Percentiles rank a stretch among this genome's conserved stretches.
Conservation (phyloP, 2,888 invertebrate species). For the Cybosia mesomella region DNA sequence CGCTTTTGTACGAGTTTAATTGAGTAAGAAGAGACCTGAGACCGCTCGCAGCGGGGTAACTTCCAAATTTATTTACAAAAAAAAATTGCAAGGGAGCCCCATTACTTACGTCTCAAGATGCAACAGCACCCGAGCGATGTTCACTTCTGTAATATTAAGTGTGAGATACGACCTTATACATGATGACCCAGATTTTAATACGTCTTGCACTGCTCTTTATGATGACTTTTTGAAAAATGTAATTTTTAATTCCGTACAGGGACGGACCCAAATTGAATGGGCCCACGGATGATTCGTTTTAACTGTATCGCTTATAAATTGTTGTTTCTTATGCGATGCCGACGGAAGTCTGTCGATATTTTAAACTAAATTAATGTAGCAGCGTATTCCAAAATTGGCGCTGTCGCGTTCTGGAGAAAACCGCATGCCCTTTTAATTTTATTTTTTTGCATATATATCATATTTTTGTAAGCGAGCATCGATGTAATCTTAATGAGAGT, state of each 20-base stretch:
- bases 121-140: slow-evolving; percentile 71
- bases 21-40: slow-evolving; percentile 80
- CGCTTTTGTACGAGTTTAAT: slow-evolving; percentile 83
- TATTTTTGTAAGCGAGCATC: slow-evolving; percentile 46
- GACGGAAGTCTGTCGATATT: slow-evolving; percentile 81
- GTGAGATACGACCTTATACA: slow-evolving; percentile 83
- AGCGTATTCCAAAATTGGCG: slow-evolving; percentile 69
- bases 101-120: slow-evolving; percentile 80
- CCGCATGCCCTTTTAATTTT: slow-evolving; percentile 68
- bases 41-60: slow-evolving; percentile 81
- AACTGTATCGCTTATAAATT: slow-evolving; percentile 85
- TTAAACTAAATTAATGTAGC: slow-evolving; percentile 80
- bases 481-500: slow-evolving; percentile 41
- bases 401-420: slow-evolving; percentile 67
- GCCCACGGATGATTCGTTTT: slow-evolving; percentile 73
- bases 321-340: slow-evolving; percentile 79
- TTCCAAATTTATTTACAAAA: slow-evolving; percentile 80
- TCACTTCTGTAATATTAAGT: slow-evolving; percentile 81
- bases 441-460: slow-evolving; percentile 55
- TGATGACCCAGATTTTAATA: slow-evolving; percentile 82
- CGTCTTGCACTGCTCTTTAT: slow-evolving; percentile 78
- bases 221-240: slow-evolving; percentile 87
- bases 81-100: slow-evolving; percentile 77
- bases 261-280: slow-evolving; percentile 71
- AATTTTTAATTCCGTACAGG: slow-evolving; percentile 81